These are phyloP conservation scores for Brachynemurus nebulosus DNA, from an alignment of 2,888 invertebrate genomes.

Conservation along the genomic window DNA sequence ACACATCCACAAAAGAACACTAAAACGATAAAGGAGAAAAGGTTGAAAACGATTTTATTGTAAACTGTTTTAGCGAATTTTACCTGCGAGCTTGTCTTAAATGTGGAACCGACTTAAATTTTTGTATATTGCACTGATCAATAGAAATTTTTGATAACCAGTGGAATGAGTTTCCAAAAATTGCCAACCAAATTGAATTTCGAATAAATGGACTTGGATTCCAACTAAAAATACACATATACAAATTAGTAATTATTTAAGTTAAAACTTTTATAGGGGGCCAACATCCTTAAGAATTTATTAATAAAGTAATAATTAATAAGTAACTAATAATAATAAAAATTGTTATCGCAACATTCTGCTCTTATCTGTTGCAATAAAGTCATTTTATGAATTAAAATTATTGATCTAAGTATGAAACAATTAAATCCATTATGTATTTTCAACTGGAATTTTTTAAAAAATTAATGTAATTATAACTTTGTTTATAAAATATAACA, in stretches of 20 bases:
- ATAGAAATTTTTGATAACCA: constrained; percentile 40
- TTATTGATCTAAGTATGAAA: not conserved
- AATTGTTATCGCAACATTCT: no score
- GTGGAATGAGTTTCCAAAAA: constrained; percentile 38
- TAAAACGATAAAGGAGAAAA: not conserved
- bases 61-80: constrained; percentile 9
- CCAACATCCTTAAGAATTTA: no score
- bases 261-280: no score
- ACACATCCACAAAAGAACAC: constrained; percentile 4
- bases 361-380: no score
- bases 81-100: constrained; percentile 37
- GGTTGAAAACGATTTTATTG: constrained; percentile 16
- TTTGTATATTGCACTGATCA: constrained; percentile 43
- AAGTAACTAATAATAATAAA: no score
- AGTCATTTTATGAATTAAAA: not conserved
- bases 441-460: no score
- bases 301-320: no score
- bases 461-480: no score
- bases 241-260: constrained; percentile 7
- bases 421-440: no score
- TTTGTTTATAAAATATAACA: no score
- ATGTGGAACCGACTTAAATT: constrained; percentile 41
- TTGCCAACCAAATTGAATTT: constrained; percentile 43
- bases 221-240: constrained; percentile 31
- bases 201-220: constrained; percentile 42